phyloP scores from a whole-genome alignment of 2,113 vertebrate species.

The Benitochromis conjunctus region DNA sequence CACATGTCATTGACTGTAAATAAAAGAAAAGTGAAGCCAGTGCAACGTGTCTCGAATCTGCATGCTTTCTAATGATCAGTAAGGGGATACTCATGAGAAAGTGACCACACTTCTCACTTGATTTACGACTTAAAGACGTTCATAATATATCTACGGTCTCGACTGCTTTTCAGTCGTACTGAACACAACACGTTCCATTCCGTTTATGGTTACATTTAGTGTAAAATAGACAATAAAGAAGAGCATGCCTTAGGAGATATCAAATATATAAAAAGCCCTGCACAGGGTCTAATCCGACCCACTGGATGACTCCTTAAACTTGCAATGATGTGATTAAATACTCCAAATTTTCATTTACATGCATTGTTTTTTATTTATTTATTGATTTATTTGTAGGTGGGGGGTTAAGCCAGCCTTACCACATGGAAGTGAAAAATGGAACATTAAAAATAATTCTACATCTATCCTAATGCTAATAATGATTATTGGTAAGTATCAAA shows the following conservation, averaged over 20 bases:
- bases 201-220: not conserved
- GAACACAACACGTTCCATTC: not conserved
- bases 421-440: not conserved
- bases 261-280: not conserved
- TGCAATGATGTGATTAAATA: not conserved
- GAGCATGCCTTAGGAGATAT: not conserved
- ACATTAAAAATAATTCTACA: not conserved
- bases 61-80: not conserved
- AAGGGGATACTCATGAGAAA: not conserved
- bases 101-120: not conserved
- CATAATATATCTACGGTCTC: not conserved
- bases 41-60: not conserved
- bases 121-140: not conserved
- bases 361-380: not conserved
- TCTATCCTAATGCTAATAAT: not conserved
- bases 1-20: not conserved
- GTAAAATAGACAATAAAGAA: not conserved
- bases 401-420: not conserved
- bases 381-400: too few relatives aligned
- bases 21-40: not conserved
- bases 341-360: not conserved
- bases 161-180: not conserved
- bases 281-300: not conserved
- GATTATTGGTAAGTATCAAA: not conserved
- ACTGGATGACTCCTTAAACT: too few relatives aligned